Evolutionary conservation across 2,888 invertebrate species (phyloP), one percentile per base, ranked within the genome.

Genomic region (Hermaeophaga mercurialis): DNA sequence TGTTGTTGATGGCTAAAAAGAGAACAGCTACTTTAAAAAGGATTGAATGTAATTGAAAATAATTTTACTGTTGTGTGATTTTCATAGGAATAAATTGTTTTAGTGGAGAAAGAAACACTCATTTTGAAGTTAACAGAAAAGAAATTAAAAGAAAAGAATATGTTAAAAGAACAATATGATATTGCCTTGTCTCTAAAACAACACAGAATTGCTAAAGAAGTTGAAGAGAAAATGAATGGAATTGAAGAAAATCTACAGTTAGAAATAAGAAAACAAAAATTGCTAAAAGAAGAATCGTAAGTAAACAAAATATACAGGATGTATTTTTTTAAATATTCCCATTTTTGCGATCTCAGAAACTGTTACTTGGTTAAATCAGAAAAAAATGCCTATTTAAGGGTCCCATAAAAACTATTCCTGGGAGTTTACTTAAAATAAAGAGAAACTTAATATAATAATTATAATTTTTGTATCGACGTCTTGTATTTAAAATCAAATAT

Each of bases 281-380:
- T 78, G 38, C 66, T 78, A 14, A 63, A 71, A 49, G 70, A 74
- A 61, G 77, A 78, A 69, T 71, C 76, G 77, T 78, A 74, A 73
- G 74, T 54, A 17, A 31, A 31, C 11, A 22, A 22, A 22, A n/a
- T 22, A 5, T 22, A 7, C 22, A 4, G 7, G 22, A 22, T 22
- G 4, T 22, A 22, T 22, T 22, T 22, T 22, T 22, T n/a, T n/a
- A n/a, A n/a, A n/a, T n/a, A n/a, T n/a, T n/a, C n/a, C n/a, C n/a
- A n/a, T n/a, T n/a, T n/a, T n/a, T n/a, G n/a, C n/a, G n/a, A n/a
- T n/a, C n/a, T n/a, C n/a, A n/a, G n/a, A n/a, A n/a, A n/a, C n/a
- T n/a, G n/a, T n/a, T n/a, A n/a, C n/a, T n/a, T n/a, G n/a, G n/a
- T n/a, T n/a, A n/a, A n/a, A n/a, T n/a, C n/a, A n/a, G n/a, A n/a